These are phyloP conservation scores for Argyrosomus japonicus DNA, from an alignment of 2,113 vertebrate genomes.

Conservation along the genomic window DNA sequence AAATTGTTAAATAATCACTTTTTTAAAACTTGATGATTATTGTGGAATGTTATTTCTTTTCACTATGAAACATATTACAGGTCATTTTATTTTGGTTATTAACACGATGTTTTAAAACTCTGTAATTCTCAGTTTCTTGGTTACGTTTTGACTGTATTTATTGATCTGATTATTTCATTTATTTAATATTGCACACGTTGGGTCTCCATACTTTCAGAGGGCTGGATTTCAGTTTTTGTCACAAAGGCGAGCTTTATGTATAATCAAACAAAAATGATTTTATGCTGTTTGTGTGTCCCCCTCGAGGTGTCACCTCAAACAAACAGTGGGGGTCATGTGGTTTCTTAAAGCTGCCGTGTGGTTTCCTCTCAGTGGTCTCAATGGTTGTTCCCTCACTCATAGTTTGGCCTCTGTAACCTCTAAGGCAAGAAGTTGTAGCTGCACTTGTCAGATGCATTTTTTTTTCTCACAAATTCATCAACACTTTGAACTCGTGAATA, in stretches of 20 bases:
- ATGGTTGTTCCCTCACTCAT: conserved; percentile 86
- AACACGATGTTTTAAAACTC: background rate
- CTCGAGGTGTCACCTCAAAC: background rate
- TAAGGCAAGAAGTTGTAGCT: conserved; percentile 92
- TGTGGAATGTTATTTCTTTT: background rate
- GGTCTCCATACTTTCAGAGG: conserved; percentile 2
- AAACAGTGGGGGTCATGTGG: background rate
- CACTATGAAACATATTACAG: background rate
- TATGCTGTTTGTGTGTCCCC: background rate
- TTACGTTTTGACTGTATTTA: conserved; percentile 1
- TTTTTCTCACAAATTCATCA: conserved; percentile 85
- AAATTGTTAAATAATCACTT: background rate
- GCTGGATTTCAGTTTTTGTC: background rate
- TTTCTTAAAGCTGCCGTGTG: background rate
- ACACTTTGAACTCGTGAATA: conserved; percentile 40
- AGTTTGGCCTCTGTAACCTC: conserved; percentile 91
- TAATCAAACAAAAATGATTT: background rate
- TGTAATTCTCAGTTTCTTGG: background rate
- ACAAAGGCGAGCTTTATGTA: background rate
- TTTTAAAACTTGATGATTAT: background rate
- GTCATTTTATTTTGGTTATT: background rate
- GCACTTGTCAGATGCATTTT: conserved; percentile 89
- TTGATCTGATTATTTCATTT: background rate
- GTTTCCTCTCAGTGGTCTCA: conserved; percentile 4
- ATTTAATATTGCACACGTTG: conserved; percentile 8